These are phyloP conservation scores for Drosophila dives DNA, from an alignment of 2,888 invertebrate genomes.

Conservation along the genomic window DNA sequence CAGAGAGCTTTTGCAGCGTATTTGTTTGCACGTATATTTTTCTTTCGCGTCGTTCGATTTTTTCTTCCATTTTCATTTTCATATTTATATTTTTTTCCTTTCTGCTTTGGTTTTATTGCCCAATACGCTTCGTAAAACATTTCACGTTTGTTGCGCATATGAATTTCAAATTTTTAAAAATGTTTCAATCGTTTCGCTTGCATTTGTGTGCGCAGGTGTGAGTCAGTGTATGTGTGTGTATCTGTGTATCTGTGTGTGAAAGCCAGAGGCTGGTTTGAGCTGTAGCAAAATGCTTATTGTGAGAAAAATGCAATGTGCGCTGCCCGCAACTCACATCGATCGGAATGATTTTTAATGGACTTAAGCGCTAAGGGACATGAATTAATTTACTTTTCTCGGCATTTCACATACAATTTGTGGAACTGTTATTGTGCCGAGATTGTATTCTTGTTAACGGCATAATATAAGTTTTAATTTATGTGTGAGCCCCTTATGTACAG, in stretches of 20 bases:
- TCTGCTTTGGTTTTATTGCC: slow-evolving; percentile 67
- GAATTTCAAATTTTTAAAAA: slow-evolving; percentile 81
- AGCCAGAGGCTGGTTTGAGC: slow-evolving; percentile 28
- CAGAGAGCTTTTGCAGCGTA: slow-evolving; percentile 39
- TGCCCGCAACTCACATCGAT: slow-evolving; percentile 48
- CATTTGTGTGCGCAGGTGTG: slow-evolving; percentile 49
- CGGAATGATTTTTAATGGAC: slow-evolving; percentile 75
- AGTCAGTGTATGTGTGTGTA: slow-evolving; percentile 23
- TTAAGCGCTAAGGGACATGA: slow-evolving; percentile 64
- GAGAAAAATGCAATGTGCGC: slow-evolving; percentile 77
- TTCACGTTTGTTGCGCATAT: slow-evolving; percentile 81
- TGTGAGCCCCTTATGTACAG: not conserved
- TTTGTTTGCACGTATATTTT: slow-evolving; percentile 61
- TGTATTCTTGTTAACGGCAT: slow-evolving; percentile 16
- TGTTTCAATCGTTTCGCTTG: slow-evolving; percentile 69
- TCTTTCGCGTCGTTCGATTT: slow-evolving; percentile 56
- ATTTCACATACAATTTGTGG: slow-evolving; percentile 16
- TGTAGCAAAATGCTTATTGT: slow-evolving; percentile 78
- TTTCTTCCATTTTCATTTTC: slow-evolving; percentile 31
- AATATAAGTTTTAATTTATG: slow-evolving; percentile 30
- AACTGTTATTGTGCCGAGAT: slow-evolving; percentile 25
- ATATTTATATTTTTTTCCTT: slow-evolving; percentile 12
- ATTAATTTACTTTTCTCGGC: slow-evolving; percentile 59
- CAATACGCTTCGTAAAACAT: slow-evolving; percentile 79
- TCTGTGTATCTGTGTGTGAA: slow-evolving; percentile 11